phyloP scores from a whole-genome alignment of 2,888 invertebrate species.

The Lasius platythorax region DNA sequence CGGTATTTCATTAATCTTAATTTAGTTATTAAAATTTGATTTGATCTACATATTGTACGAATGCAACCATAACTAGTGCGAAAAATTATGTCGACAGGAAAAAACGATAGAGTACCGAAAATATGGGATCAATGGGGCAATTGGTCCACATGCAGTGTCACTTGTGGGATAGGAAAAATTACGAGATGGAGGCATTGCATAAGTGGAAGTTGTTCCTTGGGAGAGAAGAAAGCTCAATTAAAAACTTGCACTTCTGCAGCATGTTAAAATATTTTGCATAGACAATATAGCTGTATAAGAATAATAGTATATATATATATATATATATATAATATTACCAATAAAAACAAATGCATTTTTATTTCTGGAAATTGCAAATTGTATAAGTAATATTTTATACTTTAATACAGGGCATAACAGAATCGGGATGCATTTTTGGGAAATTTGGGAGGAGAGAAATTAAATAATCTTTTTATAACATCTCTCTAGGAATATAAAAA shows the following conservation, averaged over 20 bases:
- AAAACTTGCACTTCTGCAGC: constrained; percentile 86
- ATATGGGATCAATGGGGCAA: constrained; percentile 87
- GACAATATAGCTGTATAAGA: neutral
- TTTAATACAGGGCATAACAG: neutral
- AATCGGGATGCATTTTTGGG: constrained; percentile 82
- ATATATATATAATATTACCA: constrained; percentile 25
- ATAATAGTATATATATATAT: neutral
- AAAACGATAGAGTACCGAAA: constrained; percentile 77
- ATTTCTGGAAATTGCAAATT: neutral
- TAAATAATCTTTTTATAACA: constrained; percentile 82
- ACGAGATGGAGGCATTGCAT: constrained; percentile 87
- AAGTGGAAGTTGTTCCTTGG: constrained; percentile 85
- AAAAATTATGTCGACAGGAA: constrained; percentile 51
- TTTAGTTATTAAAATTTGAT: neutral
- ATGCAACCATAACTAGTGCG: neutral
- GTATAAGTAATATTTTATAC: neutral
- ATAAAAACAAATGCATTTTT: neutral
- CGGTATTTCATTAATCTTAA: neutral
- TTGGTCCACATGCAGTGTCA: constrained; percentile 86
- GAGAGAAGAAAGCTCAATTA: constrained; percentile 87
- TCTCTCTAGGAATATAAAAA: constrained; percentile 83
- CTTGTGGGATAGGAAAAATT: constrained; percentile 86
- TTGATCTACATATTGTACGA: neutral
- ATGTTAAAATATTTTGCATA: constrained; percentile 76
- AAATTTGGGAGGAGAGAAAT: constrained; percentile 84